phyloP scores from a whole-genome alignment of 2,888 invertebrate genomes.

The Melinaea menophilus region DNA sequence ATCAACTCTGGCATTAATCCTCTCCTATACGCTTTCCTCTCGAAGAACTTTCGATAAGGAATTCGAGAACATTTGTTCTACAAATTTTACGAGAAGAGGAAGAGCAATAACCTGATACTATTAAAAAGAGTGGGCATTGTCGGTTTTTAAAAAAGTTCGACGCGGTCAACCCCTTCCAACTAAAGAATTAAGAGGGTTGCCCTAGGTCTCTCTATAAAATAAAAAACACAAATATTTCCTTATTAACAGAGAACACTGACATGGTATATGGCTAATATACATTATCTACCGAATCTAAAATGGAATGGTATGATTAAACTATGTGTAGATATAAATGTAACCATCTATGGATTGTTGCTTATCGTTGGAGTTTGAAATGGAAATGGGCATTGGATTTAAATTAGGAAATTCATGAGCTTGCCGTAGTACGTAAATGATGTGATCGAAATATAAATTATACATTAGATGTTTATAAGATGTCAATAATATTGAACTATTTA shows the following conservation, averaged over 20 bases:
- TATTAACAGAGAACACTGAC: conserved; percentile 74
- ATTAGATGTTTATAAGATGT: neutral
- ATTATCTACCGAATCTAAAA: conserved; percentile 62
- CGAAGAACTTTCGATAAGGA: conserved; percentile 88
- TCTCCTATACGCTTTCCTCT: conserved; percentile 91
- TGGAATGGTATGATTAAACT: conserved; percentile 44
- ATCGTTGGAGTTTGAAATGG: conserved; percentile 7
- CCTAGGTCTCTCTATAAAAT: conserved; percentile 65
- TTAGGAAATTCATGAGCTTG: conserved; percentile 57
- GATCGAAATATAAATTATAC: conserved; percentile 17
- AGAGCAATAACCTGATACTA: conserved; percentile 64
- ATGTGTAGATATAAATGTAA: neutral
- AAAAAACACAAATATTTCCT: conserved; percentile 68
- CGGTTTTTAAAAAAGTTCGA: conserved; percentile 67
- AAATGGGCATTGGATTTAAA: conserved; percentile 31
- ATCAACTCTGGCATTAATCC: conserved; percentile 95
- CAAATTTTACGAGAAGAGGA: conserved; percentile 60
- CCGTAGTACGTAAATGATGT: conserved; percentile 32
- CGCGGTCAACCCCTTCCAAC: conserved; percentile 74
- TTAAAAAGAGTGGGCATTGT: conserved; percentile 66
- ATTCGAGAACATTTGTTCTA: conserved; percentile 89
- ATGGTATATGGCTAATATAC: conserved; percentile 68
- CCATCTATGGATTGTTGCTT: conserved; percentile 5
- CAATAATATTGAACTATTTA: too few species aligned
- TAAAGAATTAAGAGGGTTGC: conserved; percentile 74